Conservation (phyloP, 37 sponge, comb jelly and placozoan genomes). For the Eunapius fragilis region DNA sequence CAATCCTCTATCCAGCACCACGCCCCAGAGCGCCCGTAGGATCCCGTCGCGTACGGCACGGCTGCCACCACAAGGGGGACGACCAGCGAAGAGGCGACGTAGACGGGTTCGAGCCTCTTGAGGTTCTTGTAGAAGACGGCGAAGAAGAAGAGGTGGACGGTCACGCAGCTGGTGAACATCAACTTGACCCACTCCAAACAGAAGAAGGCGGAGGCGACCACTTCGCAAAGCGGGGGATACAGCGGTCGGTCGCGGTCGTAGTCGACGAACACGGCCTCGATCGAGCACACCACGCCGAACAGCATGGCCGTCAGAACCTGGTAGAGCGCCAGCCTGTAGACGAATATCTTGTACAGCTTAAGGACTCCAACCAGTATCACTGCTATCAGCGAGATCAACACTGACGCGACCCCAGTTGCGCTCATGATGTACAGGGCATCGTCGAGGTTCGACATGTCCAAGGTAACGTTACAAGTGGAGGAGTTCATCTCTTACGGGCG, state of each 20-base stretch:
- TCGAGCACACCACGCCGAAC: background rate
- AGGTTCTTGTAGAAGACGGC: background rate
- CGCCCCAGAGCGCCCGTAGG: background rate
- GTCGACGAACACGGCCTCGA: background rate
- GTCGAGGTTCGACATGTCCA: background rate
- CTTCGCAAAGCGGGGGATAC: background rate
- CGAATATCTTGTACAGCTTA: background rate
- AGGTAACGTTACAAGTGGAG: background rate
- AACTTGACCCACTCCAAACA: conserved; percentile 6
- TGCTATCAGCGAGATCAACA: background rate
- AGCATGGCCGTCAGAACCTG: background rate
- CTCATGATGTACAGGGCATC: background rate
- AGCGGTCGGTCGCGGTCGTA: background rate
- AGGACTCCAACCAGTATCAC: background rate
- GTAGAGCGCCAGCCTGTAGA: background rate
- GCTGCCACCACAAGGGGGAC: background rate
- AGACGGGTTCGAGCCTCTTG: background rate
- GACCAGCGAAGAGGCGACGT: background rate
- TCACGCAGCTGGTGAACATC: conserved; percentile 8
- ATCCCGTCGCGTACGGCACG: background rate
- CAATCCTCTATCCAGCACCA: conserved; percentile 20
- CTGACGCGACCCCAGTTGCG: background rate
- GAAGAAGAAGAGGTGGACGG: background rate
- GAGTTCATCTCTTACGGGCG: no score
- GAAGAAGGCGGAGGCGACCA: background rate